These are phyloP conservation scores for Adoxophyes honmai DNA, from an alignment of 1,140 invertebrate species.

Conservation along the genomic window DNA sequence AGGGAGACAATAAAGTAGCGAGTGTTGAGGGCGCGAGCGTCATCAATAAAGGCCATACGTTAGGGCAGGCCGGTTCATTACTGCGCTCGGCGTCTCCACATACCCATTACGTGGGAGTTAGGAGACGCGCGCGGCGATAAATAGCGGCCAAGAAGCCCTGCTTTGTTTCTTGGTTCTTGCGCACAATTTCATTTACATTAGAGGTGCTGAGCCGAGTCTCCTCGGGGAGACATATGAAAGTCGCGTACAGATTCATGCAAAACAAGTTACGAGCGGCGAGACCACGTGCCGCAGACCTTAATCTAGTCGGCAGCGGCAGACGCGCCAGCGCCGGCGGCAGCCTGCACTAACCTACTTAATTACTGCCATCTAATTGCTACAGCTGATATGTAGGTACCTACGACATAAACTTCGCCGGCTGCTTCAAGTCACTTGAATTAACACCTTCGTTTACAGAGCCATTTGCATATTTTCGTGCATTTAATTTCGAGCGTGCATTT, in stretches of 20 bases:
- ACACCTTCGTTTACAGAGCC: slow-evolving; percentile 1
- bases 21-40: slow-evolving; percentile 41
- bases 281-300: slow-evolving; percentile 54
- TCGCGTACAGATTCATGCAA: slow-evolving; percentile 70
- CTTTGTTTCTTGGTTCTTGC: slow-evolving; percentile 73
- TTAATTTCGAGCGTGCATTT: too few species aligned
- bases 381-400: slow-evolving; percentile 56
- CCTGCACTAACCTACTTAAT: slow-evolving; percentile 60
- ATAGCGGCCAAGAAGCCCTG: slow-evolving; percentile 61
- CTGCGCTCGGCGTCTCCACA: slow-evolving; percentile 47
- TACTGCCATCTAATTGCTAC: slow-evolving; percentile 71
- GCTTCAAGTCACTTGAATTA: slow-evolving; percentile 24
- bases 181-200: slow-evolving; percentile 75
- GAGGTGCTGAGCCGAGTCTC: slow-evolving; percentile 58
- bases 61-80: slow-evolving; percentile 65
- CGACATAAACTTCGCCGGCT: slow-evolving; percentile 45
- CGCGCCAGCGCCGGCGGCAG: slow-evolving; percentile 40
- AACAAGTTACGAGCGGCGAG: slow-evolving; percentile 62
- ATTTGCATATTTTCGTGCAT: background rate
- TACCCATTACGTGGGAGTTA: slow-evolving; percentile 67
- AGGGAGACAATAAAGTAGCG: slow-evolving; percentile 48
- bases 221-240: slow-evolving; percentile 63
- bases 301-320: slow-evolving; percentile 55
- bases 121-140: slow-evolving; percentile 66
- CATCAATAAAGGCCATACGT: slow-evolving; percentile 69